Percentiles rank a stretch among this genome's conserved stretches.
Conservation (phyloP, 30 jellyfish, hydroid and myxozoan species). For the Aurelia sp. region DNA sequence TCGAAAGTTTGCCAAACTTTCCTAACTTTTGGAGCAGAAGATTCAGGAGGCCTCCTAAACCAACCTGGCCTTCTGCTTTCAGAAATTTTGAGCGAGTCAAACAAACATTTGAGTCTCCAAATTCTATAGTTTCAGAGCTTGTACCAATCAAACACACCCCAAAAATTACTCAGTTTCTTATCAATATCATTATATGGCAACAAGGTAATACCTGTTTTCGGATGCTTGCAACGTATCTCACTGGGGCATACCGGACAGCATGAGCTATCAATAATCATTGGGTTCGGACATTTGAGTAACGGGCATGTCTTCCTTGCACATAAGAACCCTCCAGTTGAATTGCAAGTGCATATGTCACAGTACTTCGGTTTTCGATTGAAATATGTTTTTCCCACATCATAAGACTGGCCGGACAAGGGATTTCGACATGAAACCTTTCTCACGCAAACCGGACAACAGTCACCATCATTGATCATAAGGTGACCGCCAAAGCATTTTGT, state of each 20-base stretch:
- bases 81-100: no score
- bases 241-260: conserved; percentile 83
- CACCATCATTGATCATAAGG: conserved; percentile 65
- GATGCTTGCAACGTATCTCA: conserved; percentile 66
- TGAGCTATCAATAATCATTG: conserved; percentile 31
- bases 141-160: no score
- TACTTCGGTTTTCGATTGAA: conserved; percentile 8
- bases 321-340: conserved; percentile 37
- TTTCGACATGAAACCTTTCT: conserved; percentile 8
- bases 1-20: no score
- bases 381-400: conserved; percentile 20
- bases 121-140: no score
- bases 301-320: conserved; percentile 58
- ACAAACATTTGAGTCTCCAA: no score
- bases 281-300: conserved; percentile 29
- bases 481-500: conserved; percentile 38
- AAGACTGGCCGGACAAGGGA: conserved; percentile 5
- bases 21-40: no score
- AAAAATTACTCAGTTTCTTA: no score
- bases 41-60: no score
- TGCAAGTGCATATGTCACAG: conserved; percentile 67
- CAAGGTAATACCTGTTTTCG: conserved; percentile 44
- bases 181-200: no score
- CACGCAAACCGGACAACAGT: conserved; percentile 78
- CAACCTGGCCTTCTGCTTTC: no score